Conservation (phyloP, 2,888 invertebrate species). For the Allygus modestus region DNA sequence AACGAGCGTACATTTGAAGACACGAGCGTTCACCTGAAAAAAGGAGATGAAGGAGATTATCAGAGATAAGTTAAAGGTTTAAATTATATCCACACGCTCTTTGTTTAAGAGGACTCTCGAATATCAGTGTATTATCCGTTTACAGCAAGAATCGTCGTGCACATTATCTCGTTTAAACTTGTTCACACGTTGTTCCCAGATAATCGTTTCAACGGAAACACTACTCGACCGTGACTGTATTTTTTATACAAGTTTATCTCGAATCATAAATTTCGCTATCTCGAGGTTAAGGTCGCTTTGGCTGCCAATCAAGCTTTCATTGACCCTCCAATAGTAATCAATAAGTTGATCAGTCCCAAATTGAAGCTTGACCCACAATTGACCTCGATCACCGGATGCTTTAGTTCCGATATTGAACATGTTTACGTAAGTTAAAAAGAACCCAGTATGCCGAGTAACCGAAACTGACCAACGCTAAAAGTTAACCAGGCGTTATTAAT, state of each 20-base stretch:
- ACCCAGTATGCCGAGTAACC: too few species aligned
- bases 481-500: too few species aligned
- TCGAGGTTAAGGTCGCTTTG: background rate
- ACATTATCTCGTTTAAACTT: background rate
- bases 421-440: background rate
- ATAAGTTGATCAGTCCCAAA: background rate
- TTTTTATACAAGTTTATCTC: background rate
- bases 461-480: too few species aligned
- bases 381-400: background rate
- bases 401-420: background rate
- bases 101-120: too few species aligned
- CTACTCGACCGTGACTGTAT: conserved; percentile 14
- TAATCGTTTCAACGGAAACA: background rate
- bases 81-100: too few species aligned
- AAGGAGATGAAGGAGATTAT: too few species aligned
- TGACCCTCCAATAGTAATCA: conserved; percentile 4
- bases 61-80: too few species aligned
- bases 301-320: conserved; percentile 13
- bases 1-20: too few species aligned
- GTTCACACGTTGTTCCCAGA: background rate
- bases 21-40: too few species aligned
- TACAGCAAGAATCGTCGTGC: too few species aligned
- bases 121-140: too few species aligned
- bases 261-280: background rate
- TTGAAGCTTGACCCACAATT: background rate